Conservation (phyloP, 2,113 vertebrate species). For the Siniperca chuatsi region DNA sequence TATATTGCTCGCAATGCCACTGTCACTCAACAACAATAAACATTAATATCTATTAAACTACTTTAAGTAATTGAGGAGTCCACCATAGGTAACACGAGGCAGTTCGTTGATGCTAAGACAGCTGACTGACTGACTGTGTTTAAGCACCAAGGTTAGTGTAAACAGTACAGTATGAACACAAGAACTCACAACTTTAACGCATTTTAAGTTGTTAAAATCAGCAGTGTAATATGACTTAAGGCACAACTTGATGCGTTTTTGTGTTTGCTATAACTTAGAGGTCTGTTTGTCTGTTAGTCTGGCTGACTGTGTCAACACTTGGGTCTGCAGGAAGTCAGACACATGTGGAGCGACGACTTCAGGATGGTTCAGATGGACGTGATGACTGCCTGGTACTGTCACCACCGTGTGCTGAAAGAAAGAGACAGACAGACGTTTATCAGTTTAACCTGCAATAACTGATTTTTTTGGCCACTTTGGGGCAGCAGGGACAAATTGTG, state of each 20-base stretch:
- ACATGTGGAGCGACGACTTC: conserved; percentile 62
- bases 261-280: neutral
- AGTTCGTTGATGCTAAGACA: neutral
- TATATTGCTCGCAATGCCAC: neutral
- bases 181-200: neutral
- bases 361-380: conserved; percentile 72
- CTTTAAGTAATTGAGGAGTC: neutral
- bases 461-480: neutral
- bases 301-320: conserved; percentile 24
- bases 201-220: neutral
- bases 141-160: neutral
- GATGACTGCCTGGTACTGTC: conserved; percentile 70
- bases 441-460: neutral
- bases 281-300: neutral
- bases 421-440: neutral
- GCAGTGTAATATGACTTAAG: neutral
- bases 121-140: neutral
- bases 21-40: neutral
- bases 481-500: neutral
- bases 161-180: neutral
- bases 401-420: conserved; percentile 60
- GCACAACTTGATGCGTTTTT: neutral
- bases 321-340: conserved; percentile 70
- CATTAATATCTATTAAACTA: neutral
- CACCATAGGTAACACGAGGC: neutral